These are phyloP conservation scores for Bedellia somnulentella DNA, from an alignment of 2,888 invertebrate genomes.

Conservation along the genomic window DNA sequence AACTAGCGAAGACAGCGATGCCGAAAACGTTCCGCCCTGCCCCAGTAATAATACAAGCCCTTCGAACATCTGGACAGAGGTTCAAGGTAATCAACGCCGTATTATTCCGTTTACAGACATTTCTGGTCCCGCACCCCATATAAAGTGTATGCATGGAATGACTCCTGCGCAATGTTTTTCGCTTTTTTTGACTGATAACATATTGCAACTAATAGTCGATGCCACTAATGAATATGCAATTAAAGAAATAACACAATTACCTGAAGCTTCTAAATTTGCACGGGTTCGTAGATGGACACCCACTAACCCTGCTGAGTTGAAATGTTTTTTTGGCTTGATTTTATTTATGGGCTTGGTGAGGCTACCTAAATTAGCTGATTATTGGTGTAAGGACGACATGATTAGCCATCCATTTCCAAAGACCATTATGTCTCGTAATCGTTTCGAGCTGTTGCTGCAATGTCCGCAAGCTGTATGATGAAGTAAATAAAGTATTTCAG, in stretches of 20 bases:
- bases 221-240: neutral
- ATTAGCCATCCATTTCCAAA: conserved; percentile 2
- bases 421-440: neutral
- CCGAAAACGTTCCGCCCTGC: neutral
- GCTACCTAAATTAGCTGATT: neutral
- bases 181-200: neutral
- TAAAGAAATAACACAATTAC: neutral
- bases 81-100: neutral
- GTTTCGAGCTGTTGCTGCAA: neutral
- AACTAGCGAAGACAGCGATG: neutral
- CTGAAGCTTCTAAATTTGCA: neutral
- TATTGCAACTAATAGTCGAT: neutral
- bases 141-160: neutral
- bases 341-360: neutral
- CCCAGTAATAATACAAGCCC: neutral
- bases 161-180: neutral
- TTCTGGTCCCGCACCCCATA: neutral
- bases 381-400: neutral
- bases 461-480: neutral
- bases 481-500: neutral
- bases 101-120: neutral
- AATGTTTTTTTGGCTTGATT: neutral
- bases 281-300: neutral
- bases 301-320: neutral
- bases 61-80: neutral